phyloP scores from a whole-genome alignment of 2,888 invertebrate genomes.

The Achlya flavicornis region DNA sequence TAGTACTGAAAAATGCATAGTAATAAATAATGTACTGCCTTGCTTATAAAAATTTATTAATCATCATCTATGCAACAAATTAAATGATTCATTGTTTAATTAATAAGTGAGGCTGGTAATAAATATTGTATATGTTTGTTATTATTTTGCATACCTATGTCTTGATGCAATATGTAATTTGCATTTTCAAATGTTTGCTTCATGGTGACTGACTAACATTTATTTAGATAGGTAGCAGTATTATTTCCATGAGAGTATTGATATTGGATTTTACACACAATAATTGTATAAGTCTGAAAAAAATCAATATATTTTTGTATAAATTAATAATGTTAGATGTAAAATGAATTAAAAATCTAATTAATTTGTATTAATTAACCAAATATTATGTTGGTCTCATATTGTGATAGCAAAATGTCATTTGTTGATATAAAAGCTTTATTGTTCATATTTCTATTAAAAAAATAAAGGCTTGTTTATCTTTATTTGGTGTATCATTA shows the following conservation, averaged over 20 bases:
- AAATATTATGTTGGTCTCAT: constrained; percentile 66
- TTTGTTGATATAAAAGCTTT: constrained; percentile 32
- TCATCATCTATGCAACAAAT: too few relatives aligned
- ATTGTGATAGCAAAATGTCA: constrained; percentile 63
- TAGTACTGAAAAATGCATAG: too few relatives aligned
- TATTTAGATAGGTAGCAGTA: constrained; percentile 23
- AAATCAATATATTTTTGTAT: constrained; percentile 29
- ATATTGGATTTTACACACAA: constrained; percentile 15
- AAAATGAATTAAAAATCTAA: constrained; percentile 11
- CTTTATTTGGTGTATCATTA: constrained; percentile 4
- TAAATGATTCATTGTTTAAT: neutral
- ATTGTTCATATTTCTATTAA: constrained; percentile 25
- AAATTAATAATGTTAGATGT: constrained; percentile 18
- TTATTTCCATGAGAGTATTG: constrained; percentile 26
- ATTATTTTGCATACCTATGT: neutral
- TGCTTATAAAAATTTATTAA: too few relatives aligned
- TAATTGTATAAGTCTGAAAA: constrained; percentile 8
- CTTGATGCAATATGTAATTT: constrained; percentile 5
- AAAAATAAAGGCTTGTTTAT: constrained; percentile 21
- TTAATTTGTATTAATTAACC: constrained; percentile 12
- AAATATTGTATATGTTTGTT: neutral
- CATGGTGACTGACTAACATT: neutral
- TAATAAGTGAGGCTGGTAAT: neutral
- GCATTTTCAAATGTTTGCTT: neutral
- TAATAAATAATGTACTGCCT: too few relatives aligned